A percentile compares a stretch with the other conserved stretches of the same genome.
Evolutionary conservation across 2,113 vertebrate genomes (phyloP).

Genomic region (Australoheros scitulus): DNA sequence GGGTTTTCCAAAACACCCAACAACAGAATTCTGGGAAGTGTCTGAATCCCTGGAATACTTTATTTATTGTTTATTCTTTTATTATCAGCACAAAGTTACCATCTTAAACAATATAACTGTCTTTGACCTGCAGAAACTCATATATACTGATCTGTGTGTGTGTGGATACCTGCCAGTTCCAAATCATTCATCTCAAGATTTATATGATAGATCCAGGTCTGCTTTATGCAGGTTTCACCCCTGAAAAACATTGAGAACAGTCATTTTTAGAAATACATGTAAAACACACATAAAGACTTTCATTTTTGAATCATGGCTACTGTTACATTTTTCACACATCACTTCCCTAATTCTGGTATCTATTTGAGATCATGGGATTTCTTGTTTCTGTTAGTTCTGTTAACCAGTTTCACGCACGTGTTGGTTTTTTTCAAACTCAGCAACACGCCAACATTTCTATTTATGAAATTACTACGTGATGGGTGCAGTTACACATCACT

Average conservation of each 20-base stretch:
- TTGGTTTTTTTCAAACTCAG: neutral
- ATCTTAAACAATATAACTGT: neutral
- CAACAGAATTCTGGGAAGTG: neutral
- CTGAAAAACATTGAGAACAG: constrained; percentile 13
- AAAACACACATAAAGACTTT: neutral
- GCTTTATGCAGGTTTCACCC: constrained; percentile 29
- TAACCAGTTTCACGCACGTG: neutral
- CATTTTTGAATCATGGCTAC: neutral
- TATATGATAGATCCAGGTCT: constrained; percentile 58
- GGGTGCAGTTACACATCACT: accelerated
- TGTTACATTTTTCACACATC: neutral
- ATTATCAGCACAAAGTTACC: neutral
- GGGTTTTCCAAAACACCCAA: constrained; percentile 7
- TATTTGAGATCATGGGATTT: constrained; percentile 10
- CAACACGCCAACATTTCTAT: neutral
- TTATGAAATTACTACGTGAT: neutral
- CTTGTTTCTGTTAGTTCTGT: neutral
- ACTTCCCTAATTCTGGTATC: constrained; percentile 25
- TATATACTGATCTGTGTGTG: neutral
- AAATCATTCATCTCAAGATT: constrained; percentile 43
- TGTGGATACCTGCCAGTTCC: constrained; percentile 50
- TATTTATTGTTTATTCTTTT: neutral
- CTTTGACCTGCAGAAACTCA: neutral
- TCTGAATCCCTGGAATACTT: too few relatives aligned
- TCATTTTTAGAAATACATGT: neutral